Conservation (phyloP, 2,113 vertebrate genomes). For the Cynopterus brachyotis region DNA sequence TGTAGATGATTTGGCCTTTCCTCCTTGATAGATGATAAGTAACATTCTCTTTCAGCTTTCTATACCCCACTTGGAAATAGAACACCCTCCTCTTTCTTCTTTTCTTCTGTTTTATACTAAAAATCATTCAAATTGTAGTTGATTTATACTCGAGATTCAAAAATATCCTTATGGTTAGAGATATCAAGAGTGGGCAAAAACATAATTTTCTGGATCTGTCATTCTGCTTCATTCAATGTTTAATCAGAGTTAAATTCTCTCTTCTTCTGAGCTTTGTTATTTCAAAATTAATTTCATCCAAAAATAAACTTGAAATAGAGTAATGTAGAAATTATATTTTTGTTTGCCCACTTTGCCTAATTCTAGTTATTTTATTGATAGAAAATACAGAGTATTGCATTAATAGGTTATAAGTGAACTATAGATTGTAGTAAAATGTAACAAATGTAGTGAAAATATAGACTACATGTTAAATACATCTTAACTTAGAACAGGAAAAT, state of each 20-base stretch:
- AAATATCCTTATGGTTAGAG: slow-evolving; percentile 64
- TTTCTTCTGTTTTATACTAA: slow-evolving; percentile 62
- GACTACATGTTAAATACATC: not conserved
- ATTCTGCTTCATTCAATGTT: slow-evolving; percentile 77
- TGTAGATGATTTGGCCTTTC: not conserved
- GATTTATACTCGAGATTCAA: slow-evolving; percentile 67
- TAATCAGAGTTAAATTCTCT: slow-evolving; percentile 64
- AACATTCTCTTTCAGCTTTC: not conserved
- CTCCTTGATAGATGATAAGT: not conserved
- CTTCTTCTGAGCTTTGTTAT: slow-evolving; percentile 40
- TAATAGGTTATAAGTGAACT: slow-evolving; percentile 21
- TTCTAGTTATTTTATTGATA: slow-evolving; percentile 45
- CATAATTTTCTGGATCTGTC: slow-evolving; percentile 59
- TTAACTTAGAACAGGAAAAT: slow-evolving; percentile 30
- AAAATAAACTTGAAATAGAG: slow-evolving; percentile 55
- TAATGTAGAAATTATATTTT: slow-evolving; percentile 47
- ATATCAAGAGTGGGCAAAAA: slow-evolving; percentile 67
- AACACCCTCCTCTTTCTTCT: slow-evolving; percentile 68
- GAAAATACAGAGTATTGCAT: not conserved
- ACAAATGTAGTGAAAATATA: not conserved
- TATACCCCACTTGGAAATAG: not conserved
- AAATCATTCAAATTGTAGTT: slow-evolving; percentile 79
- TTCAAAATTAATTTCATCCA: slow-evolving; percentile 62
- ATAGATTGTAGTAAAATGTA: not conserved
- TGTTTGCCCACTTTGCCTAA: slow-evolving; percentile 37